phyloP scores from a whole-genome alignment of 2,888 invertebrate genomes.

The Diachrysia chrysitis region DNA sequence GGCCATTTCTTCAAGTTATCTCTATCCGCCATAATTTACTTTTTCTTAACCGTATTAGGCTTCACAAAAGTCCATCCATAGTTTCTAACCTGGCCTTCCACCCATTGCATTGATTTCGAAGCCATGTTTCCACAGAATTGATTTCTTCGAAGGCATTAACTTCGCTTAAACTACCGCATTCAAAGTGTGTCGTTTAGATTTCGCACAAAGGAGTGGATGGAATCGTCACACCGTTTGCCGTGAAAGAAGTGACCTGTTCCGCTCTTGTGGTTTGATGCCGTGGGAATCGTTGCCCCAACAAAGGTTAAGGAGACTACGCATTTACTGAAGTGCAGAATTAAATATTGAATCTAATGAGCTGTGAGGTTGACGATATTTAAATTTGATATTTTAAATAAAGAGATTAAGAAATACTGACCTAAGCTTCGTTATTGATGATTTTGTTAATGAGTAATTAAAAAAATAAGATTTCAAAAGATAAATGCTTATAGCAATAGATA shows the following conservation, averaged over 20 bases:
- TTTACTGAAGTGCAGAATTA: constrained; percentile 4
- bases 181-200: constrained; percentile 68
- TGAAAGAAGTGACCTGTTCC: constrained; percentile 71
- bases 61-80: background rate
- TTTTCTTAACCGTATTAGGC: background rate
- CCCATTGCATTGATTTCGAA: constrained; percentile 7
- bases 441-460: background rate
- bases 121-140: constrained; percentile 56
- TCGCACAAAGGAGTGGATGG: constrained; percentile 59
- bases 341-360: background rate
- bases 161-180: constrained; percentile 66
- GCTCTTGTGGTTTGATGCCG: constrained; percentile 67
- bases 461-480: no score
- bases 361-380: background rate
- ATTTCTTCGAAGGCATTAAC: constrained; percentile 68
- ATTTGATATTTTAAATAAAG: no score
- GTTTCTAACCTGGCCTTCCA: background rate
- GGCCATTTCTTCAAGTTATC: no score
- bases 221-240: constrained; percentile 57
- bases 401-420: background rate
- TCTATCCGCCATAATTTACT: no score
- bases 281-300: constrained; percentile 66
- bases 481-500: background rate
- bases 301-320: constrained; percentile 35
- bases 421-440: background rate